Percentiles rank a stretch among this genome's conserved stretches.
These are phyloP conservation scores for Nymphalis c-album DNA, from an alignment of 2,888 invertebrate species.

Conservation along the genomic window DNA sequence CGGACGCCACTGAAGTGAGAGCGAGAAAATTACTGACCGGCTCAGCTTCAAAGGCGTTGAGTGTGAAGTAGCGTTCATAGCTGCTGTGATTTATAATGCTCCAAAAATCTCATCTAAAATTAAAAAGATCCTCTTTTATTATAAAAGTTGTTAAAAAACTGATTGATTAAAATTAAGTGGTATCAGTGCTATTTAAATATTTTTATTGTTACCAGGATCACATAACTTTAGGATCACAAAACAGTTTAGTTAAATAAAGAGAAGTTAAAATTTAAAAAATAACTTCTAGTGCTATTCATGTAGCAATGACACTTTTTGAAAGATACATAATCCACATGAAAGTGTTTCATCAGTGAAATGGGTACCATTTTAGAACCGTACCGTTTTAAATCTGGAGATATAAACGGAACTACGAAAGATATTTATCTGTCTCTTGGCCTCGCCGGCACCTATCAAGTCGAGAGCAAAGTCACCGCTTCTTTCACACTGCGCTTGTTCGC, in stretches of 20 bases:
- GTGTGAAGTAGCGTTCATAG: slow-evolving; percentile 30
- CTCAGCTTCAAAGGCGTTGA: slow-evolving; percentile 53
- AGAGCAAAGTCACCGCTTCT: slow-evolving; percentile 38
- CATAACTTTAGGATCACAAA: no score
- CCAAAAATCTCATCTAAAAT: slow-evolving; percentile 6
- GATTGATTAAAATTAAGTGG: no score
- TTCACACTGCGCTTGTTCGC: slow-evolving; percentile 14
- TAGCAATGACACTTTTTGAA: no score
- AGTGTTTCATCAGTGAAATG: background rate
- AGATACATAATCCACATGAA: background rate
- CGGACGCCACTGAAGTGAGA: slow-evolving; percentile 32
- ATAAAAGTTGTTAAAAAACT: no score
- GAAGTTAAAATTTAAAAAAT: no score
- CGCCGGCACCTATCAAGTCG: slow-evolving; percentile 59
- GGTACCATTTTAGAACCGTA: slow-evolving; percentile 10
- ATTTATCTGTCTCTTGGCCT: slow-evolving; percentile 67
- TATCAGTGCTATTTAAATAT: no score
- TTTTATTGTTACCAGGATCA: no score
- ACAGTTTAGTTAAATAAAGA: no score
- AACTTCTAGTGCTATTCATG: no score
- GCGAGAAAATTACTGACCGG: slow-evolving; percentile 54
- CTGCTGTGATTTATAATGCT: slow-evolving; percentile 6
- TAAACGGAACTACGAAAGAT: slow-evolving; percentile 49
- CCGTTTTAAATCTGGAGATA: slow-evolving; percentile 34
- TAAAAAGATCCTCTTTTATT: background rate